Evolutionary conservation across 1,140 invertebrate genomes (phyloP).

Genomic region (Melipona quadrifasciata): DNA sequence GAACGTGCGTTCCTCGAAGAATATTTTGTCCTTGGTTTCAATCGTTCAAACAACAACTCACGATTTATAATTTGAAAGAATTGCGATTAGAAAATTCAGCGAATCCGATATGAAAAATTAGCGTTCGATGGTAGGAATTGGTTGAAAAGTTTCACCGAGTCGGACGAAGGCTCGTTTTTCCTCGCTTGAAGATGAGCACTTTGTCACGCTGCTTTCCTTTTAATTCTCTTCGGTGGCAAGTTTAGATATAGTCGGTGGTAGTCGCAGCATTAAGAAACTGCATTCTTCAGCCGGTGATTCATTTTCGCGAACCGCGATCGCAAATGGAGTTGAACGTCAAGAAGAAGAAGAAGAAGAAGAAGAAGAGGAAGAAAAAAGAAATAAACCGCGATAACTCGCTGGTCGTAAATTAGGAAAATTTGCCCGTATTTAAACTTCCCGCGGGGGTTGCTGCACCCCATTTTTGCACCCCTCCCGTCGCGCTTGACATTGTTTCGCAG

Average conservation of each 20-base stretch:
- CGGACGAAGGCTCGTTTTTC: no score
- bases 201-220: background rate
- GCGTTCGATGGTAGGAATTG: no score
- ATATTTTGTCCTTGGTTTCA: no score
- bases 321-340: conserved; percentile 5
- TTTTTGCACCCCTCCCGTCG: background rate
- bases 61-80: no score
- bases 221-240: background rate
- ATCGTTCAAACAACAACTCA: no score
- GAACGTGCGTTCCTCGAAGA: no score
- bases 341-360: no score
- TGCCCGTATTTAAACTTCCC: conserved; percentile 33
- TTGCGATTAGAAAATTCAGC: no score
- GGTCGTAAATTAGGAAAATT: conserved; percentile 51
- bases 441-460: background rate
- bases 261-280: background rate
- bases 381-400: background rate
- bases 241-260: background rate
- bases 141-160: no score
- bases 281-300: background rate
- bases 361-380: no score
- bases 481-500: conserved; percentile 17
- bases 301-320: background rate
- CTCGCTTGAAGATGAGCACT: background rate
- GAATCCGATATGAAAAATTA: no score